Evolutionary conservation across 1,140 invertebrate species (phyloP), one percentile per base, ranked within the genome.

Genomic region (Lethrus apterus): DNA sequence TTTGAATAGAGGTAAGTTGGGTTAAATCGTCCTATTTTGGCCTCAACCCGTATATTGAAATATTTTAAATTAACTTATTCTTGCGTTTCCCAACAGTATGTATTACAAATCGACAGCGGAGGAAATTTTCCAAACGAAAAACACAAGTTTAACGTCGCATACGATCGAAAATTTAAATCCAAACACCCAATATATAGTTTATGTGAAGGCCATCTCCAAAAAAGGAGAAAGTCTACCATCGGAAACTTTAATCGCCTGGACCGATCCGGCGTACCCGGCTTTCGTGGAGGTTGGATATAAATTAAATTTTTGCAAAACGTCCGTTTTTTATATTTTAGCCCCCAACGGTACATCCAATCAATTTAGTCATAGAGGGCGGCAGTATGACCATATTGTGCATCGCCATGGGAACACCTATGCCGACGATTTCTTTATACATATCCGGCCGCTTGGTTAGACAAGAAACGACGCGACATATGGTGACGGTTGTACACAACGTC

Each of bases 381-480:
- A 84, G 81, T 43, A 87, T 90, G 80, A 89, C 86, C 0, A 79
- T 89, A 29, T 68, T 89, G 0, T 90, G 87, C 57, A 83, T 89
- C 32, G 86, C 85, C 4, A 80, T 87, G 72, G 79, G 79, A 0
- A 86, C 83, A 17, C 87, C 87, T 0, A 83, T 83, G 30, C 87
- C 87, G 0, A 87, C 81, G 0, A 85, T 89, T 23, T 86, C 84
- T 0, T 68, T 90, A 0, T 89, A 87, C 56, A 79, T 86, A 38
- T 79, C 80, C 43, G 84, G 85, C 24, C 74, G 83, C 47, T 68
- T 87, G 3, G 78, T 87, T 10, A 70, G 81, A 7, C 81, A 86
- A 66, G 83, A 86, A 46, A 79, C 77, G 14, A 86, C 83, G 0
- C 71, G 84, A 2, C 84, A 87, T 63, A 84, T 89, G 78, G 84